Base-by-base conservation (phyloP, 2,888 invertebrate species). In the Tinea pellionella region DNA sequence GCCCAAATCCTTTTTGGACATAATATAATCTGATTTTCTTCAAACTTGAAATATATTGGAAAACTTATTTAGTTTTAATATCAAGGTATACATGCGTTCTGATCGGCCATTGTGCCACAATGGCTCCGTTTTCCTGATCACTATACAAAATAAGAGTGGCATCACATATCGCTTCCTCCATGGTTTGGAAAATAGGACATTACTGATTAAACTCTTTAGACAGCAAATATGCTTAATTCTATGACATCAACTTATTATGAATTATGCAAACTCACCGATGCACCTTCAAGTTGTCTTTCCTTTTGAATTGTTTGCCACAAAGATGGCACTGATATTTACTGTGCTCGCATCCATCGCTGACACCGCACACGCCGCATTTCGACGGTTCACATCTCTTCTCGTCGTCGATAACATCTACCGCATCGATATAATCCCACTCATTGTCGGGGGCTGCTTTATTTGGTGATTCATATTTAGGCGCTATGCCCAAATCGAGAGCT, bases 221-320 rank as follows among this genome's bases (percentile, higher is more conserved):
- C n/a, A n/a, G n/a, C n/a, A n/a, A n/a, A n/a, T n/a, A n/a, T n/a
- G n/a, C n/a, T n/a, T n/a, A n/a, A n/a, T 9, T 30, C 30, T 30
- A 30, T 30, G 4, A 9, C 9, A 4, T 30, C 6, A 30, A 53
- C 16, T 6, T 15, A 53, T 19, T 13, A 53, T 42, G 12, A 42
- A 42, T 6, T 30, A 9, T 30, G 30, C 24, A 56, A 29, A 13
- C 51, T 73, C 63, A 78, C 77, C 76, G 51, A 61, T 80, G 80
- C 13, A 76, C 43, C 53, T 70, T 71, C 30, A 70, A 75, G 64
- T 78, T 80, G 55, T 72, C 77, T 63, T 76, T 80, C 61, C 74
- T 76, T 13, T 65, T 73, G 59, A 80, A 79, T 2, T 69, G 64
- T 65, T 77, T 80, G 2, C 66, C 62, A 57, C 80, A 59, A 6